phyloP scores from a whole-genome alignment of 2,888 invertebrate species.

The Polyommatus iphigenia region DNA sequence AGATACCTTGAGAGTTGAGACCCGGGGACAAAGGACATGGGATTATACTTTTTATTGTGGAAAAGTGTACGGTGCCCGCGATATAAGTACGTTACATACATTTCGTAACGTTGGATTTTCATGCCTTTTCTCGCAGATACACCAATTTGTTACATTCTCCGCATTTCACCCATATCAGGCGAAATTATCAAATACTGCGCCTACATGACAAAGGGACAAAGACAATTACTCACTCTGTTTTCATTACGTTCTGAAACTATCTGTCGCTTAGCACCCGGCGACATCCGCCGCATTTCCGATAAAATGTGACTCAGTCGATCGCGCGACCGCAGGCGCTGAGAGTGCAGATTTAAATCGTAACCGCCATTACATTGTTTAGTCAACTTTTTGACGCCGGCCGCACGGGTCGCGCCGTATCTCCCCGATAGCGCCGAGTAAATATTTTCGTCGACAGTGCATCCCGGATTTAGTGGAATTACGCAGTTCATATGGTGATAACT shows the following conservation, averaged over 20 bases:
- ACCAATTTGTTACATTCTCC: too few relatives aligned
- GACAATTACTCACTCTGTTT: conserved; percentile 27
- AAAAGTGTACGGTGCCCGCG: too few relatives aligned
- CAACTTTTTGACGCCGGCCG: conserved; percentile 23
- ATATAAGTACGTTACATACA: too few relatives aligned
- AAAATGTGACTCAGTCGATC: conserved; percentile 64
- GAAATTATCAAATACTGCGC: conserved; percentile 14
- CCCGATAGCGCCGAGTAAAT: background rate
- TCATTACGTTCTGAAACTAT: conserved; percentile 14
- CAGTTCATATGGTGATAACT: conserved; percentile 31
- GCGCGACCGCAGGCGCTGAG: conserved; percentile 6
- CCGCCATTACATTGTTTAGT: conserved; percentile 18
- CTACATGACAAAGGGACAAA: conserved; percentile 61
- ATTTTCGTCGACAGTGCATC: conserved; percentile 25
- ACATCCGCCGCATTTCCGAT: conserved; percentile 75
- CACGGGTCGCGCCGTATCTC: conserved; percentile 7
- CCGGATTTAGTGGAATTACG: conserved; percentile 24
- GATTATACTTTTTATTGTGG: too few relatives aligned
- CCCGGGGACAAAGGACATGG: too few relatives aligned
- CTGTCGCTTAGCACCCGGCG: conserved; percentile 33
- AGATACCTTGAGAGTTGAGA: too few relatives aligned
- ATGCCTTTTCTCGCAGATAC: too few relatives aligned
- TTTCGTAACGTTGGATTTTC: too few relatives aligned
- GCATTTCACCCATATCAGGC: conserved; percentile 23
- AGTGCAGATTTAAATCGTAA: conserved; percentile 19